A percentile compares a stretch with the other conserved stretches of the same genome.
Evolutionary conservation across 2,888 invertebrate genomes (phyloP).

Genomic region (Callyntrura sp.): DNA sequence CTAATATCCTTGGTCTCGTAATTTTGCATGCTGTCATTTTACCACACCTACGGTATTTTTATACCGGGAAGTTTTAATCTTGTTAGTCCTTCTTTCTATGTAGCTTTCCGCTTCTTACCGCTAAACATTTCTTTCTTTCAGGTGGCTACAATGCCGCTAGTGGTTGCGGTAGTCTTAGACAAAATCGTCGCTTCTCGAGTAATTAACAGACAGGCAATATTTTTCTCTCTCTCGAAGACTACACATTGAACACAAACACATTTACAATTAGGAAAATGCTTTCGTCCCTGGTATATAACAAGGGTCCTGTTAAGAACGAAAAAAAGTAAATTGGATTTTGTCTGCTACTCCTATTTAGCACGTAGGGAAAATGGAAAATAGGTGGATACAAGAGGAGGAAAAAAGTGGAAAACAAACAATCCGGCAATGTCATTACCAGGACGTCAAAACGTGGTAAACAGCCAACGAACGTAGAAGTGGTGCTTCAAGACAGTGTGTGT

Average conservation of each 20-base stretch:
- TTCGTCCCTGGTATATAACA: too few species aligned
- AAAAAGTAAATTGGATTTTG: constrained; percentile 21
- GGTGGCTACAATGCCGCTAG: too few species aligned
- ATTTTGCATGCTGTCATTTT: too few species aligned
- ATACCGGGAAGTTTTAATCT: too few species aligned
- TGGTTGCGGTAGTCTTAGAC: too few species aligned
- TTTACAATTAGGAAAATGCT: too few species aligned
- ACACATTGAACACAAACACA: too few species aligned
- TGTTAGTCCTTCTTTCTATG: not conserved
- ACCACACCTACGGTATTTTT: too few species aligned
- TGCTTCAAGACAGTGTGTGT: not conserved
- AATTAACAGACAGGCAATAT: not conserved
- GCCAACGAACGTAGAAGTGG: not conserved
- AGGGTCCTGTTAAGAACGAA: not conserved
- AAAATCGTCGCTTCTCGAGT: too few species aligned
- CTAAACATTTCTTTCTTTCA: not conserved
- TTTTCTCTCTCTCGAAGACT: not conserved
- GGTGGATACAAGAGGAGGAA: not conserved
- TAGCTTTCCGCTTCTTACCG: too few species aligned
- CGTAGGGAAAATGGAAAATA: not conserved
- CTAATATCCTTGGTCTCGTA: too few species aligned
- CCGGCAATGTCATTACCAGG: constrained; percentile 38
- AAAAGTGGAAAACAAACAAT: constrained; percentile 43
- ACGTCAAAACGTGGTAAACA: not conserved
- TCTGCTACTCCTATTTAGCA: not conserved